phyloP scores from a whole-genome alignment of 2,888 invertebrate species.

The Cactoblastis cactorum region DNA sequence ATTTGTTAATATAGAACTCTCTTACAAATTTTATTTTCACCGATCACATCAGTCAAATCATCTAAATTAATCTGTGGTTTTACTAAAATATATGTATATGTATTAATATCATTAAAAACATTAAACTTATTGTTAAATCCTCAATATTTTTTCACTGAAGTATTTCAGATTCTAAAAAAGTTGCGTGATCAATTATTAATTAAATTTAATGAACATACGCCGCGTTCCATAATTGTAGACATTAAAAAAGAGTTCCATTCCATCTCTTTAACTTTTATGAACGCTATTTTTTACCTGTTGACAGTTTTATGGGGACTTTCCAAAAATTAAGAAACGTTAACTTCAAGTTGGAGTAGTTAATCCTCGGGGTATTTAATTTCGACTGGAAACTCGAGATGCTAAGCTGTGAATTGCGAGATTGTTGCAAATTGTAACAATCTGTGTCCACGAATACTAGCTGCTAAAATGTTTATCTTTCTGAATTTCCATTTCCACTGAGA shows the following conservation, averaged over 20 bases:
- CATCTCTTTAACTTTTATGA: slow-evolving; percentile 7
- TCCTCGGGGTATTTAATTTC: neutral
- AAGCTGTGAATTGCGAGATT: neutral
- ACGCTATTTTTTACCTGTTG: slow-evolving; percentile 10
- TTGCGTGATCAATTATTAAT: neutral
- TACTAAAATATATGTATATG: too few relatives aligned
- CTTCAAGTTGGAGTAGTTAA: neutral
- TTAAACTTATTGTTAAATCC: too few relatives aligned
- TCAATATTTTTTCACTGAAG: neutral
- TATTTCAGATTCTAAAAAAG: neutral
- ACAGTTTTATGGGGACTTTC: slow-evolving; percentile 1
- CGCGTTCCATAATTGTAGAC: neutral
- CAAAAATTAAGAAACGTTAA: slow-evolving; percentile 5
- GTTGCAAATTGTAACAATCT: neutral
- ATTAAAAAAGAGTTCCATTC: slow-evolving; percentile 7
- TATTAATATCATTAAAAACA: too few relatives aligned
- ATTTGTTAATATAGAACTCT: too few relatives aligned
- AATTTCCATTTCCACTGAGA: neutral
- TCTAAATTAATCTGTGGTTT: too few relatives aligned
- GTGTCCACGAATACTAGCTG: neutral
- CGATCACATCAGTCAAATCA: too few relatives aligned
- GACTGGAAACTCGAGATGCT: neutral
- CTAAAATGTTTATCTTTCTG: neutral
- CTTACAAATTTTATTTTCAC: too few relatives aligned
- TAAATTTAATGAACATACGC: slow-evolving; percentile 2